These are phyloP conservation scores for Zaprionus vittiger DNA, from an alignment of 1,140 invertebrate species.

Conservation along the genomic window DNA sequence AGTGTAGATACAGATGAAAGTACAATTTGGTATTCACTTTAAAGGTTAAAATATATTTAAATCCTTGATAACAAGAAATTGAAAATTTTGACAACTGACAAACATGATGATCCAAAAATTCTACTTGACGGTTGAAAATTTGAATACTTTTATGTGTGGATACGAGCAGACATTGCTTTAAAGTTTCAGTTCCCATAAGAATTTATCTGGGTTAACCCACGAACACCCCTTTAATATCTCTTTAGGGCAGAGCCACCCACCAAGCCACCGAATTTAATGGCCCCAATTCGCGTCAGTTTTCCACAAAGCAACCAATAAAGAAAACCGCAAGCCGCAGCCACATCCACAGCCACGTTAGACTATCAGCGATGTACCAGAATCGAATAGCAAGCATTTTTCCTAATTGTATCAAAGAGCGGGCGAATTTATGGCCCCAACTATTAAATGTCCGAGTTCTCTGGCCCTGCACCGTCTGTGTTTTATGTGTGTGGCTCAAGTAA, in stretches of 20 bases:
- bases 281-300: conserved; percentile 49
- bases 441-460: conserved; percentile 41
- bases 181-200: not conserved
- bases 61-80: not conserved
- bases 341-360: conserved; percentile 30
- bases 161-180: not conserved
- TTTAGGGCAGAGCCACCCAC: conserved; percentile 11
- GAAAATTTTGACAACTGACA: conserved; percentile 8
- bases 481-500: conserved; percentile 42
- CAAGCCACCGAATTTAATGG: conserved; percentile 39
- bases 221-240: not conserved
- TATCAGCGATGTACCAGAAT: conserved; percentile 64
- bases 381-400: conserved; percentile 59
- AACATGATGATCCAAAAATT: not conserved
- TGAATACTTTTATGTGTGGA: too few species aligned
- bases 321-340: conserved; percentile 28
- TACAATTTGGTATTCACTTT: not conserved
- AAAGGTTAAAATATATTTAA: not conserved
- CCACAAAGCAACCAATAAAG: conserved; percentile 52
- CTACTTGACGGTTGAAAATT: too few species aligned
- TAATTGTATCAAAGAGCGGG: conserved; percentile 65
- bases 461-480: conserved; percentile 48
- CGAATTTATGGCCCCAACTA: conserved; percentile 66
- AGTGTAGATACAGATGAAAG: not conserved
- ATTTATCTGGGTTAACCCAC: not conserved